Conservation (phyloP, 2,888 invertebrate species). For the Glaucopsyche alexis region DNA sequence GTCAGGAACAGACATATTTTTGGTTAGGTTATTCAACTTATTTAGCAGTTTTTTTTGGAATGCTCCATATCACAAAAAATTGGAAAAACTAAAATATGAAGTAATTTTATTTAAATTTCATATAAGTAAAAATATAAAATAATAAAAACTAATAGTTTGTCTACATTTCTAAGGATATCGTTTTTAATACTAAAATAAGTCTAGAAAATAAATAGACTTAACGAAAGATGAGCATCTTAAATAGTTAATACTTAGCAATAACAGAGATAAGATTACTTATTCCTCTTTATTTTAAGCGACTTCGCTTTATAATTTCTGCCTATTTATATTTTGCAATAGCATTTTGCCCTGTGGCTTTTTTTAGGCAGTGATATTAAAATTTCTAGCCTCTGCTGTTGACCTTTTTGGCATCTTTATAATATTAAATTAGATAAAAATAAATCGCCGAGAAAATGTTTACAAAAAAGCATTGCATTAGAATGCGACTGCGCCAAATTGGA, state of each 20-base stretch:
- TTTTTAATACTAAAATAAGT: neutral
- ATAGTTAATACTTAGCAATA: conserved; percentile 7
- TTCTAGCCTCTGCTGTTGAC: neutral
- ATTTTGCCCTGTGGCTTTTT: too few species aligned
- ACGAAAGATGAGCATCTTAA: neutral
- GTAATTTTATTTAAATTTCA: too few species aligned
- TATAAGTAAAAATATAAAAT: too few species aligned
- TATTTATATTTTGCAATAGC: too few species aligned
- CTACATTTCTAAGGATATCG: neutral
- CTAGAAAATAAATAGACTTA: conserved; percentile 1
- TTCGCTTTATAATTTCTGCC: neutral
- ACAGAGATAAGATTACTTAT: neutral
- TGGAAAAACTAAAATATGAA: too few species aligned
- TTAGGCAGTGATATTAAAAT: neutral
- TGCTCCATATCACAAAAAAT: too few species aligned
- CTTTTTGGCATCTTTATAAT: neutral
- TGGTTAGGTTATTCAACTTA: too few species aligned
- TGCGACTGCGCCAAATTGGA: too few species aligned
- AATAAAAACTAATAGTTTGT: neutral
- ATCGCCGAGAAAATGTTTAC: too few species aligned
- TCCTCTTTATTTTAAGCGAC: neutral
- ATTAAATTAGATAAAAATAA: neutral
- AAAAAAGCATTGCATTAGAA: too few species aligned
- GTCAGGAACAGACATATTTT: too few species aligned
- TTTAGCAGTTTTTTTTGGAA: too few species aligned